Evolutionary conservation across 1,140 invertebrate genomes (phyloP).

Genomic region (Drosophila miranda): DNA sequence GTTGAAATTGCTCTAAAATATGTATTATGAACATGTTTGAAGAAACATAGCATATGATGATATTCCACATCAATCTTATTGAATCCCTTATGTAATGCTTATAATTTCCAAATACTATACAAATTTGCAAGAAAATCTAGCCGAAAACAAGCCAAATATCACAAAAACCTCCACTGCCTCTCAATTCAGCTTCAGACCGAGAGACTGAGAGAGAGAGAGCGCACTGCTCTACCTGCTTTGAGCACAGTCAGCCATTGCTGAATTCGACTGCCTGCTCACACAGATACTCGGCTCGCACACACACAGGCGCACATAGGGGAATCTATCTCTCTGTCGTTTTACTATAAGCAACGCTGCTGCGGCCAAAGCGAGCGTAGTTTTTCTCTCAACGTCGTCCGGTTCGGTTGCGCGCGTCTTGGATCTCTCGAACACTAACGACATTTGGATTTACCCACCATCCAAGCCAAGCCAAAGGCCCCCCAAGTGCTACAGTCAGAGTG

Average conservation of each 20-base stretch:
- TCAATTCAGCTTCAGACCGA: constrained; percentile 4
- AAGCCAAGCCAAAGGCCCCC: constrained; percentile 22
- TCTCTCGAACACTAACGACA: constrained; percentile 20
- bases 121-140: constrained; percentile 13
- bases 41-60: too few relatives aligned
- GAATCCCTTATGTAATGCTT: not conserved
- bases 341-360: constrained; percentile 43
- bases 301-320: not conserved
- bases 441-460: constrained; percentile 26
- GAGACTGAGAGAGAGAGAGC: constrained; percentile 8
- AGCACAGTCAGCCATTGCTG: constrained; percentile 36
- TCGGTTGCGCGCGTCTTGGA: constrained; percentile 45
- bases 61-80: too few relatives aligned
- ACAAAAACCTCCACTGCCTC: constrained; percentile 6
- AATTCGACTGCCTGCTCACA: constrained; percentile 38
- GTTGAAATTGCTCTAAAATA: too few relatives aligned
- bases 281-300: constrained; percentile 33
- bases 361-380: constrained; percentile 45
- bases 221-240: constrained; percentile 43
- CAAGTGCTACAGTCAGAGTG: constrained; percentile 13
- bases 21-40: too few relatives aligned
- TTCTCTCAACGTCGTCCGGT: constrained; percentile 46
- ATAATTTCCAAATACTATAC: not conserved
- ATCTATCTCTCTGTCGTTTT: not conserved
- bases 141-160: not conserved